A percentile compares a stretch with the other conserved stretches of the same genome.
phyloP scores from a whole-genome alignment of 2,888 invertebrate genomes.

The Spatulosminthurus flaviceps region DNA sequence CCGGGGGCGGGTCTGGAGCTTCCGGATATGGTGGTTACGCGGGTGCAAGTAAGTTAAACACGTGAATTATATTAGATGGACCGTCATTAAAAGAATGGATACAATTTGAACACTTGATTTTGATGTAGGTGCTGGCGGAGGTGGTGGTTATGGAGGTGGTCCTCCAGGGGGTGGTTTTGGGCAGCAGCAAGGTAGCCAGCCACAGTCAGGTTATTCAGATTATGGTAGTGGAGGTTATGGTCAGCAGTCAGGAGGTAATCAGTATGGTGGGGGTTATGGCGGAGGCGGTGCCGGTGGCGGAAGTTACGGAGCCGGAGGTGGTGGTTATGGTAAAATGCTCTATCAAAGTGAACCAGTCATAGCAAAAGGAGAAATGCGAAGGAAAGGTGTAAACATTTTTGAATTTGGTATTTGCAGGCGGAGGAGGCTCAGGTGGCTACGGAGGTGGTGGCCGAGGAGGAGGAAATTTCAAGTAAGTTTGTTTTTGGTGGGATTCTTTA shows the following conservation, averaged over 20 bases:
- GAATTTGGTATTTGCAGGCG: conserved; percentile 5
- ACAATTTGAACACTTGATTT: background rate
- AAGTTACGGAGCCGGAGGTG: conserved; percentile 27
- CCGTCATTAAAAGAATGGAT: background rate
- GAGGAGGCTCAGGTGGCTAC: conserved; percentile 25
- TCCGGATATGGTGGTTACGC: conserved; percentile 42
- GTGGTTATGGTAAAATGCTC: conserved; percentile 32
- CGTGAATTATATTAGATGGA: background rate
- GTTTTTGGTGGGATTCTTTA: background rate
- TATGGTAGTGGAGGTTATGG: conserved; percentile 37
- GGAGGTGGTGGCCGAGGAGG: conserved; percentile 44
- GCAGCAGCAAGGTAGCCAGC: conserved; percentile 16
- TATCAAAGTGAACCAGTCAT: too few species aligned
- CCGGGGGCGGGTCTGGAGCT: conserved; percentile 35
- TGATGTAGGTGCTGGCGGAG: background rate
- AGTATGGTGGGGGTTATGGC: conserved; percentile 40
- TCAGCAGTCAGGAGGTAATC: conserved; percentile 38
- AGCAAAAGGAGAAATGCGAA: background rate
- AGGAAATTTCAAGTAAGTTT: conserved; percentile 46
- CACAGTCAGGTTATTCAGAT: conserved; percentile 39
- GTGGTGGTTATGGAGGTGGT: conserved; percentile 37
- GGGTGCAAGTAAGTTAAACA: conserved; percentile 33
- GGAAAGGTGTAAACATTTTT: background rate
- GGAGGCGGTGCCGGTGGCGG: conserved; percentile 40
- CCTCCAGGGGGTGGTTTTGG: conserved; percentile 36